Base-by-base conservation (phyloP, 1,140 invertebrate genomes). In the Oppia nitens region DNA sequence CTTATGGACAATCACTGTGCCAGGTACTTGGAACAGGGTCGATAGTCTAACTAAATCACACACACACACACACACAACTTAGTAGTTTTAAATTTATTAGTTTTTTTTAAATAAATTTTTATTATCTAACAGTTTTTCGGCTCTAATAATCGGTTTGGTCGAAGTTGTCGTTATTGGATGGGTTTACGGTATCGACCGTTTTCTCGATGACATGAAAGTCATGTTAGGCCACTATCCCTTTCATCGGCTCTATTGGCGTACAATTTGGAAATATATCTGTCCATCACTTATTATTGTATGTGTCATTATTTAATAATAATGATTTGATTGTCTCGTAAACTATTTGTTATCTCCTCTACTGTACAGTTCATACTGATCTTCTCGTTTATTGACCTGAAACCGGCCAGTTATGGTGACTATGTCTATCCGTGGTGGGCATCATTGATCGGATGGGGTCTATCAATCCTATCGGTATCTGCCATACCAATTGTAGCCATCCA, bases 131-230 rank as follows among this genome's bases (percentile, higher is more conserved):
- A 74, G 72, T 64, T 73, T 73, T 47, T 70, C 75, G n/a, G 65
- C 76, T 11, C 63, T 76, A 9, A 47, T 75, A 64, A 66, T 72
- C 29, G 72, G 70, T 25, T 59, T 87, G 49, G 75, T 77, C 28
- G 85, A 89, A 70, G 81, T 84, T 56, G 78, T 86, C 49, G 75
- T 85, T 0, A 81, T 89, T 28, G 80, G 81, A 11, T 88, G 84
- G 83, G 77, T 88, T 2, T 88, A 88, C 68, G 85, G 85, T 0
- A 81, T 83, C 0, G 81, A 86, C 66, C 77, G 83, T 45, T 88
- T 88, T 67, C 74, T 84, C 47, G 77, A 83, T 29, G 83, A 87
- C 63, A 83, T 87, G 6, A 65, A 67, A 49, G 73, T 77, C 53
- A 88, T 88, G 85, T 81, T 88, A 55, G 84, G 84, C 1, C 73